Evolutionary conservation across 2,797 vertebrate species (phyloP).

Genomic region (Macroramphosus scolopax): DNA sequence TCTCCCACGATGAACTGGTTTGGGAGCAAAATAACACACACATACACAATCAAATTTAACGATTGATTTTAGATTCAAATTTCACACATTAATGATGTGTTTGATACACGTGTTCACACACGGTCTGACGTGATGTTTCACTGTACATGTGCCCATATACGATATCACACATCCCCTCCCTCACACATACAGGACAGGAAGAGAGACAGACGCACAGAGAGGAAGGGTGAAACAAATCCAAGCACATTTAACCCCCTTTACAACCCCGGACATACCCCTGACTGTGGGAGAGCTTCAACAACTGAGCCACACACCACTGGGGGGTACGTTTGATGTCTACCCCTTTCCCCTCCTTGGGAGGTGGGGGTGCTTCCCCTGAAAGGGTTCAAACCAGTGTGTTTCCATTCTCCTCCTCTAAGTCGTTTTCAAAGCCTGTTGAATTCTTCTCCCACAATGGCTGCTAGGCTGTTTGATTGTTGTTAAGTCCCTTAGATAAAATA

Average conservation of each 20-base stretch:
- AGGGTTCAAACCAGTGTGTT: slow-evolving; percentile 62
- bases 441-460: slow-evolving; percentile 63
- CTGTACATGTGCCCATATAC: too few relatives aligned
- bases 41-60: too few relatives aligned
- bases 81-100: too few relatives aligned
- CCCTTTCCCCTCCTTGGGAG: slow-evolving; percentile 57
- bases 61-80: too few relatives aligned
- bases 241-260: slow-evolving; percentile 74
- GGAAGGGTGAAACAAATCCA: slow-evolving; percentile 65
- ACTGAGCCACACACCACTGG: slow-evolving; percentile 64
- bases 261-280: slow-evolving; percentile 65
- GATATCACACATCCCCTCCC: too few relatives aligned
- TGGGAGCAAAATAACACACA: slow-evolving; percentile 43
- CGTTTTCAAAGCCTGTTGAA: slow-evolving; percentile 71
- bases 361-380: slow-evolving; percentile 53
- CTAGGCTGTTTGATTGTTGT: slow-evolving; percentile 67
- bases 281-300: slow-evolving; percentile 66
- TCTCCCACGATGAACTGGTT: slow-evolving; percentile 91
- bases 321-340: slow-evolving; percentile 71
- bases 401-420: slow-evolving; percentile 64
- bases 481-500: slow-evolving; percentile 75
- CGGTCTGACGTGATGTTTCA: too few relatives aligned
- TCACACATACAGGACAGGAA: slow-evolving; percentile 24
- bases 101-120: too few relatives aligned
- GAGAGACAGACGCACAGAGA: slow-evolving; percentile 30